phyloP scores from a whole-genome alignment of 92 coral and sea anemone genomes.

The Desmophyllum pertusum region DNA sequence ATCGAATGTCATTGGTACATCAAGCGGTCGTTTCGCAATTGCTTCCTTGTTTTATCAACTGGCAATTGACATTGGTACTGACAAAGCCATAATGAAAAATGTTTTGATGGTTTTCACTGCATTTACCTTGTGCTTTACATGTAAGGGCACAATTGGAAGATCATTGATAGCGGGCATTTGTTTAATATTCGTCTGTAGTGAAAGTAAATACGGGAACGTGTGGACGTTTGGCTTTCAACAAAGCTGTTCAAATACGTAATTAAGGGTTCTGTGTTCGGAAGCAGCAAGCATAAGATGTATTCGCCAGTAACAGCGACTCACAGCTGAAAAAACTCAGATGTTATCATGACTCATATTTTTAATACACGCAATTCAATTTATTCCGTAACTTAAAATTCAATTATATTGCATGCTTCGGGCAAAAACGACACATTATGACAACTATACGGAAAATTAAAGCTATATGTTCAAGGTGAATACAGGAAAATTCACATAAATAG shows the following conservation, averaged over 20 bases:
- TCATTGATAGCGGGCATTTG: background rate
- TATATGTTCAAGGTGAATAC: background rate
- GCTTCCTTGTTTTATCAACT: background rate
- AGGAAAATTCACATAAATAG: background rate
- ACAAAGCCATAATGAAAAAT: background rate
- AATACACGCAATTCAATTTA: background rate
- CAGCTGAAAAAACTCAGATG: background rate
- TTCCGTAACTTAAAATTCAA: too few species aligned
- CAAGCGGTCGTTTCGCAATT: background rate
- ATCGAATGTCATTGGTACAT: background rate
- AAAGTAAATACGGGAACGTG: background rate
- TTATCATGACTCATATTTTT: background rate
- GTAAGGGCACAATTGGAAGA: background rate
- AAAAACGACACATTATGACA: background rate
- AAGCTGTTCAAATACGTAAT: background rate
- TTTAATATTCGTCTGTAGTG: background rate
- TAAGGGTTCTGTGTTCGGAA: background rate
- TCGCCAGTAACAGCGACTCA: background rate
- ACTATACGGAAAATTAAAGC: background rate
- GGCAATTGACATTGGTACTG: background rate
- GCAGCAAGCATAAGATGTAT: background rate
- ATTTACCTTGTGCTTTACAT: background rate
- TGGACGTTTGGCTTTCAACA: background rate
- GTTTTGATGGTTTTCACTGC: background rate
- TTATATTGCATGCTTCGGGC: background rate